Base-by-base conservation (phyloP, 1,140 invertebrate species). In the Parasteatoda tepidariorum region DNA sequence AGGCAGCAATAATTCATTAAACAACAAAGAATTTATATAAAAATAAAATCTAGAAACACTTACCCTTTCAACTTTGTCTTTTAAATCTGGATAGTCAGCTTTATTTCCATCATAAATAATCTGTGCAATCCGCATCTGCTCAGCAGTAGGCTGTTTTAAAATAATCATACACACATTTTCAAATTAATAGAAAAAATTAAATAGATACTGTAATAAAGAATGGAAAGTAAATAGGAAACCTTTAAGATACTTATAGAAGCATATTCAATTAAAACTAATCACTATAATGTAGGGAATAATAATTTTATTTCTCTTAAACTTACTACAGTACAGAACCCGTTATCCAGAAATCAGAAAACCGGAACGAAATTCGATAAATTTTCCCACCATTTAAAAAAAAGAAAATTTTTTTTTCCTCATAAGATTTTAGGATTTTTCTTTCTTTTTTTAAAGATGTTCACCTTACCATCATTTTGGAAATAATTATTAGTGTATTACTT, bases 51-150 rank as follows among this genome's bases (percentile, higher is more conserved):
- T n/a, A n/a, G n/a, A n/a, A 2, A 78, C 9, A 81, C 78, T 94
- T 54, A 96, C 91, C 87, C 91, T 92, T 86, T 92, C 92, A 33
- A 97, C 93, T 89, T 95, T 93, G 79, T 93, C 92, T 85, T 92
- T 92, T 68, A 93, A 88, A 83, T 91, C 90, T 66, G 92, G 91
- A 89, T 94, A 92, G 87, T 93, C 93, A 84, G 89, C 67, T 67
- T 91, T 89, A 90, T 90, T 86, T 90, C 64, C 78, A 81, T 85
- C 90, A 86, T 92, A 93, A 86, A 93, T 93, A 71, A 93, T 93
- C 89, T 93, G 92, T 87, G 92, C 92, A 88, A 93, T 91, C 86
- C 92, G 90, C 86, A 92, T 91, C 89, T 93, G 92, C 89, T 93
- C 92, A 84, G 90, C 88, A 31, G 90, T 91, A 24, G 90, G 88